Base-by-base conservation (phyloP, 2,888 invertebrate species). In the Epistrophella euchroma region DNA sequence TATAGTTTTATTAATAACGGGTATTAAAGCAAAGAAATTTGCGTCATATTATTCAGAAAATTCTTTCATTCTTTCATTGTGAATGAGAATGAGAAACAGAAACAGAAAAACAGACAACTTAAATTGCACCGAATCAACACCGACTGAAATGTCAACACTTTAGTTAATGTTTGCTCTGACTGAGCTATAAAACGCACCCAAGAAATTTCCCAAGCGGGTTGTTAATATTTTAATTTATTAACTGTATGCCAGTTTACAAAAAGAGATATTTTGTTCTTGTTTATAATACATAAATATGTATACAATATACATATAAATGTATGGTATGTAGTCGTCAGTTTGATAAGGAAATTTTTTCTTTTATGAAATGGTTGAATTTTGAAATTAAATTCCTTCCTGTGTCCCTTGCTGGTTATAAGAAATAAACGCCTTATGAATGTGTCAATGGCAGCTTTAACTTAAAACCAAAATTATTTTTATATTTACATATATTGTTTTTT, bases 161-260 rank as follows among this genome's bases (percentile, higher is more conserved):
- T 25, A 50, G 37, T 19, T 22, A 52, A 68, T 68, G 68, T 50
- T 52, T 52, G n/a, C 52, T 52, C 37, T 68, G 37, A 52, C 50
- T 22, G 32, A 6, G 37, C 52, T 52, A 68, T 68, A 68, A 64
- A 52, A 68, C 68, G 68, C 68, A 68, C 52, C 37, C 52, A 52
- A 37, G 37, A 68, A 52, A 68, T 68, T 68, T 68, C 68, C 68
- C 68, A 52, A 25, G 52, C 6, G 68, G 15, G 68, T 52, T 68
- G 22, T 68, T 68, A n/a, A 37, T 40, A 35, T 10, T 32, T 22
- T 35, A 52, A 52, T 37, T 52, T 68, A 11, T 25, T 25, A 52
- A 17, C 52, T 52, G 10, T 37, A 40, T 40, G 37, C 13, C 37
- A 37, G 22, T 35, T 68, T n/a, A 25, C 37, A 68, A 19, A 19